These are phyloP conservation scores for Lampris megalopsis DNA, from an alignment of 2,113 vertebrate genomes.

Conservation along the genomic window DNA sequence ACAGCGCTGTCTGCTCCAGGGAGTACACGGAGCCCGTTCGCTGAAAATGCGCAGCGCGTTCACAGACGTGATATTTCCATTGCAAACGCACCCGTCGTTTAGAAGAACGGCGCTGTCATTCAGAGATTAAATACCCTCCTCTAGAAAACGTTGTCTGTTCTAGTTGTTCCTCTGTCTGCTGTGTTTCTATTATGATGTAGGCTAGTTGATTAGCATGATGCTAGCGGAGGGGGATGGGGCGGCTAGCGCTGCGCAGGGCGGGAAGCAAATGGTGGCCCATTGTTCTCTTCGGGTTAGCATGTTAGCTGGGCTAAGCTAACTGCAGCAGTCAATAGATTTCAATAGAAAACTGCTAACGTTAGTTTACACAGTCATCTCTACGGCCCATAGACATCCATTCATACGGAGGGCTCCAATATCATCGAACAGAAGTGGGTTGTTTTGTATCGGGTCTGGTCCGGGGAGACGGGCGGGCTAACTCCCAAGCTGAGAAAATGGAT, in stretches of 20 bases:
- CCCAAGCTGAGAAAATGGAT: slow-evolving; percentile 54
- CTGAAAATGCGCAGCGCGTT: slow-evolving; percentile 58
- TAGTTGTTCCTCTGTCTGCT: not conserved
- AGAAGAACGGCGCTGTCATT: not conserved
- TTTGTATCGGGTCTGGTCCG: not conserved
- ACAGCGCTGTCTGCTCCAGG: slow-evolving; percentile 31
- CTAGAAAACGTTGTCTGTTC: fast-evolving
- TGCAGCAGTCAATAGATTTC: slow-evolving; percentile 9
- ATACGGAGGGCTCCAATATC: not conserved
- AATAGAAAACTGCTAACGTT: slow-evolving; percentile 4
- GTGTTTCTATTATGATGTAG: not conserved
- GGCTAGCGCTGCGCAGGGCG: slow-evolving; percentile 73
- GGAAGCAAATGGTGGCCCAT: slow-evolving; percentile 83
- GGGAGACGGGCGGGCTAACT: not conserved
- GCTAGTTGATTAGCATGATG: slow-evolving; percentile 10
- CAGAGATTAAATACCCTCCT: not conserved
- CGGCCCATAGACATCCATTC: not conserved
- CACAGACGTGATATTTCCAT: slow-evolving; percentile 5
- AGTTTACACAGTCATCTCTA: not conserved
- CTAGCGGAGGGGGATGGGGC: slow-evolving; percentile 55
- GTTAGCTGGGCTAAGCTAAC: slow-evolving; percentile 68
- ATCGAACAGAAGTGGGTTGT: too few species aligned
- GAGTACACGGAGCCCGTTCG: slow-evolving; percentile 40
- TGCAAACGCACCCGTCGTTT: not conserved
- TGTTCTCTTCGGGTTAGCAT: slow-evolving; percentile 72